phyloP scores from a whole-genome alignment of 2,888 invertebrate species.

The Poecilobothrus nobilitatus region DNA sequence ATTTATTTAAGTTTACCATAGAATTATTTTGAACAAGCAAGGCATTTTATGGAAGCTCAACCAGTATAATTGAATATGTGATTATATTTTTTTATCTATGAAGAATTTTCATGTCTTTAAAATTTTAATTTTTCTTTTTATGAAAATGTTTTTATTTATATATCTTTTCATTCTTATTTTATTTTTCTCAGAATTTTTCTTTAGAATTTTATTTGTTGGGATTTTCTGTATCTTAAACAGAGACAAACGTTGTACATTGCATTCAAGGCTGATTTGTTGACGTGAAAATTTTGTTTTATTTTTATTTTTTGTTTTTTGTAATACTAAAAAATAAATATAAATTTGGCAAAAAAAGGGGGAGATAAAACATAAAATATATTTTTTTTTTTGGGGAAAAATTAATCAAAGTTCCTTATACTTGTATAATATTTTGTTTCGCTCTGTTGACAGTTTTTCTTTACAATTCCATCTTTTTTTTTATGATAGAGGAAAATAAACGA shows the following conservation, averaged over 20 bases:
- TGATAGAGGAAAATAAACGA: too few relatives aligned
- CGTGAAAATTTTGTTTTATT: not conserved
- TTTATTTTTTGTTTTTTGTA: not conserved
- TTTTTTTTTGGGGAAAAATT: not conserved
- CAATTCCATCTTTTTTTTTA: not conserved
- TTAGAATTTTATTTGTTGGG: not conserved
- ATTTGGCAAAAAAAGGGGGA: not conserved
- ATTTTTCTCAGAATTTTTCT: not conserved
- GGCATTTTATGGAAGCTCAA: too few relatives aligned
- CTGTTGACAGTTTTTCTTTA: not conserved
- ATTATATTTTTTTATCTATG: not conserved
- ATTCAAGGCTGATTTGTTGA: slow-evolving; percentile 3
- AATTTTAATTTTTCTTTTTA: not conserved
- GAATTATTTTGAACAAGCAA: too few relatives aligned
- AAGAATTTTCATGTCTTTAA: too few relatives aligned
- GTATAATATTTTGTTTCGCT: not conserved
- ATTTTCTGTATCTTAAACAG: not conserved
- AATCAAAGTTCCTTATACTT: not conserved
- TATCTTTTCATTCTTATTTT: not conserved
- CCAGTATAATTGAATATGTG: not conserved
- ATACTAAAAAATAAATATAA: not conserved
- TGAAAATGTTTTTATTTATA: too few relatives aligned
- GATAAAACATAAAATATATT: not conserved
- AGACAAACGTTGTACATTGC: not conserved
- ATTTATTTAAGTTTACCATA: too few relatives aligned